These are phyloP conservation scores for Anser cygnoides DNA, from an alignment of 2,113 vertebrate genomes.

Conservation along the genomic window DNA sequence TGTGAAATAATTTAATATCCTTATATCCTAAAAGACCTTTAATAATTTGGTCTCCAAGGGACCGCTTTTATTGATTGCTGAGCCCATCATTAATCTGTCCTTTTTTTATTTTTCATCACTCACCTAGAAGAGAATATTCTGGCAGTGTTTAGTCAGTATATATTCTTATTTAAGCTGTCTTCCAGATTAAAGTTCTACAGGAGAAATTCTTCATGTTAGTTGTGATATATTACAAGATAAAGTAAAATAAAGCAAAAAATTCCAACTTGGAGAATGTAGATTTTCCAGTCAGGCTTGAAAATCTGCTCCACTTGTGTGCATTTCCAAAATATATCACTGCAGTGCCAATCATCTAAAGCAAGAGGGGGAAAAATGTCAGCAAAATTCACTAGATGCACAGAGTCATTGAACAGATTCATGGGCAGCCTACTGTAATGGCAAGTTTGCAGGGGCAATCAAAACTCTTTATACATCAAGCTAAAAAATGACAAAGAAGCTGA, in stretches of 20 bases:
- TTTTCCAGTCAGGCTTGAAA: neutral
- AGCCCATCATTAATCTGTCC: neutral
- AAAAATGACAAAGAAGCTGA: constrained; percentile 24
- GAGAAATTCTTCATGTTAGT: neutral
- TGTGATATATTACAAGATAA: neutral
- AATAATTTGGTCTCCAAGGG: constrained; percentile 18
- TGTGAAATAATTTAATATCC: neutral
- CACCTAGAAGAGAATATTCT: neutral
- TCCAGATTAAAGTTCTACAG: neutral
- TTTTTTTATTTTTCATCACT: constrained; percentile 4
- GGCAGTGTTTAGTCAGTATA: neutral
- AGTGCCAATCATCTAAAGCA: constrained; percentile 26
- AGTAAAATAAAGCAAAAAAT: neutral
- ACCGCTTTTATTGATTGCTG: neutral
- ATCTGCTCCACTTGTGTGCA: neutral
- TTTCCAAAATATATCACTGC: neutral
- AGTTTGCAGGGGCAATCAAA: neutral
- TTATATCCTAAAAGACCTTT: neutral
- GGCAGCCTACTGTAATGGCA: constrained; percentile 15
- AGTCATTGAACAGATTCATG: constrained; percentile 17
- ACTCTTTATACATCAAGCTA: constrained; percentile 1
- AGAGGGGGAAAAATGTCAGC: neutral
- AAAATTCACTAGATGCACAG: constrained; percentile 8
- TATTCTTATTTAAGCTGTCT: neutral
- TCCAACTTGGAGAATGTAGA: neutral